These are phyloP conservation scores for Eulemur macaco DNA, from an alignment of 2,113 vertebrate genomes.

Conservation along the genomic window DNA sequence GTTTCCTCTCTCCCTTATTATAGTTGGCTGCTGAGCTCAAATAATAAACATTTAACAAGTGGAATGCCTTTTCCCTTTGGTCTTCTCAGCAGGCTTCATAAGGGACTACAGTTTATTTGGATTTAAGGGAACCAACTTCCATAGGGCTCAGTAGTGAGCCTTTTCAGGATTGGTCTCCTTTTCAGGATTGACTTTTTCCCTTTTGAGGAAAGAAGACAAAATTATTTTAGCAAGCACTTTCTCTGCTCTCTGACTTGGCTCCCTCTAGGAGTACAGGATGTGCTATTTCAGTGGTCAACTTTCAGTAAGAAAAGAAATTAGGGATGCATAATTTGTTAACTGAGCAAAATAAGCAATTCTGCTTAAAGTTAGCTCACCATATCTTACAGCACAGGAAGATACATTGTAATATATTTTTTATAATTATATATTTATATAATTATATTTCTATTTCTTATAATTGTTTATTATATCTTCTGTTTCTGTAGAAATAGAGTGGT, in stretches of 20 bases:
- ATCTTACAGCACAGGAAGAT: background rate
- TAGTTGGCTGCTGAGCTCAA: conserved; percentile 70
- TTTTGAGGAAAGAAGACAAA: conserved; percentile 46
- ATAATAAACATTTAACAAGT: conserved; percentile 77
- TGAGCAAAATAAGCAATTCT: background rate
- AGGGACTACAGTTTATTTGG: conserved; percentile 70
- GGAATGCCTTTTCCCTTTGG: conserved; percentile 69
- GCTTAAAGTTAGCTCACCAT: background rate
- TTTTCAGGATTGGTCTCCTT: background rate
- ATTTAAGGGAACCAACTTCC: conserved; percentile 39
- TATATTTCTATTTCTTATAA: background rate
- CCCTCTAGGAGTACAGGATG: conserved; percentile 10
- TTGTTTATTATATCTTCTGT: background rate
- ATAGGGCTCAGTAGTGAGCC: background rate
- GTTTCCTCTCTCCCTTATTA: conserved; percentile 70
- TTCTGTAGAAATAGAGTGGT: background rate
- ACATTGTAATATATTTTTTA: background rate
- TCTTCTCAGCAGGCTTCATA: conserved; percentile 69
- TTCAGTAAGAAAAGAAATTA: conserved; percentile 37
- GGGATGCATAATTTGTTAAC: conserved; percentile 38
- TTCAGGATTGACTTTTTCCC: conserved; percentile 14
- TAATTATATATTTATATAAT: background rate
- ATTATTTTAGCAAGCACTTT: conserved; percentile 67
- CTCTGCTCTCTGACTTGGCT: conserved; percentile 52
- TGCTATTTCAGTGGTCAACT: conserved; percentile 49